Evolutionary conservation across 2,888 invertebrate genomes (phyloP).

Genomic region (Periphyllus acericola): DNA sequence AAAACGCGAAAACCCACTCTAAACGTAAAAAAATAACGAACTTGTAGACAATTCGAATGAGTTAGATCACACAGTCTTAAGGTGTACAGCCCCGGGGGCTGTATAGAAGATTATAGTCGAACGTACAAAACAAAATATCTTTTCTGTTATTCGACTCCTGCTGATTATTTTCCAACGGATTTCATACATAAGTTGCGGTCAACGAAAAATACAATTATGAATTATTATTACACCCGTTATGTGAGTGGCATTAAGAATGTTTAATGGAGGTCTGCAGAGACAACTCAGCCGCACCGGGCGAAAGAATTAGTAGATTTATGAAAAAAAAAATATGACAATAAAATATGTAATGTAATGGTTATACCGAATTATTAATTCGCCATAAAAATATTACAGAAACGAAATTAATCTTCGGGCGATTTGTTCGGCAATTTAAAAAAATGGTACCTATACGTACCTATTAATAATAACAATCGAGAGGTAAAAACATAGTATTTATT

Average conservation of each 20-base stretch:
- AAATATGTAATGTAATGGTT: too few species aligned
- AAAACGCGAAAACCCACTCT: conserved; percentile 9
- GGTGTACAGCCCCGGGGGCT: background rate
- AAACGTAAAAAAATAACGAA: background rate
- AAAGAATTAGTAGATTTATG: background rate
- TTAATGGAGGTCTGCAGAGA: background rate
- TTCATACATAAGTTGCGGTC: background rate
- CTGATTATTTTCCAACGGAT: background rate
- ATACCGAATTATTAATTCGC: too few species aligned
- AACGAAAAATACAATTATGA: background rate
- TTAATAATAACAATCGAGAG: background rate
- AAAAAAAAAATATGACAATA: background rate
- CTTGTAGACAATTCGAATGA: background rate
- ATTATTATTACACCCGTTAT: background rate
- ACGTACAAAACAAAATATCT: background rate
- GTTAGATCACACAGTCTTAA: background rate
- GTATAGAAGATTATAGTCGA: background rate
- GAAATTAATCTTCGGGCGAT: background rate
- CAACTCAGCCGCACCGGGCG: background rate
- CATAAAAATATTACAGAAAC: background rate
- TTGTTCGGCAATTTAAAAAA: background rate
- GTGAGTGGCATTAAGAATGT: background rate
- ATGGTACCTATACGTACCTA: background rate
- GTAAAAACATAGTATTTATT: background rate
- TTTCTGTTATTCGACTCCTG: background rate